Percentiles rank a stretch among this genome's conserved stretches.
phyloP scores from a whole-genome alignment of 2,797 vertebrate species.

The Enteromius paludinosus region DNA sequence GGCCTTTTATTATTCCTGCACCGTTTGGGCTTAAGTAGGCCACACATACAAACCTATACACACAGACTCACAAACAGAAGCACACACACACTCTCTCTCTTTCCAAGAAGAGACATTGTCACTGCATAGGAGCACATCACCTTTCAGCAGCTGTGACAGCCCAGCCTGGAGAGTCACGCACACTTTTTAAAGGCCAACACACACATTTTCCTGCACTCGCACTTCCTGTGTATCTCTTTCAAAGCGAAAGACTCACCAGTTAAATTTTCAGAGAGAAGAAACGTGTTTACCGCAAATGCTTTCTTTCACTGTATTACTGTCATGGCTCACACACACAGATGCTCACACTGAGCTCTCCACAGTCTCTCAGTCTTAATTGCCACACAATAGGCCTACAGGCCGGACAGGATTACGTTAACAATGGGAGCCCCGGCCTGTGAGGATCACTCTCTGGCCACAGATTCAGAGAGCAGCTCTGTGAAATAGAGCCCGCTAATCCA shows the following conservation, averaged over 20 bases:
- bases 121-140: conserved; percentile 60
- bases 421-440: conserved; percentile 56
- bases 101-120: conserved; percentile 33
- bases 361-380: conserved; percentile 58
- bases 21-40: conserved; percentile 74
- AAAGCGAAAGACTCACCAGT: conserved; percentile 11
- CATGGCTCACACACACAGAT: conserved; percentile 62
- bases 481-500: conserved; percentile 61
- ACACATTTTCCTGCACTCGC: conserved; percentile 11
- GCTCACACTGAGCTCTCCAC: conserved; percentile 59
- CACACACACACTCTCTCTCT: conserved; percentile 5
- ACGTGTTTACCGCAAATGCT: conserved; percentile 31
- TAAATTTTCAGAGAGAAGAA: conserved; percentile 8
- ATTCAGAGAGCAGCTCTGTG: conserved; percentile 51
- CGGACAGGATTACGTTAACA: conserved; percentile 58
- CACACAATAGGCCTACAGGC: conserved; percentile 61
- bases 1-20: conserved; percentile 67
- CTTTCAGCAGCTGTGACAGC: conserved; percentile 57
- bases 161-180: conserved; percentile 48
- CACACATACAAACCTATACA: conserved; percentile 71
- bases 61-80: conserved; percentile 49
- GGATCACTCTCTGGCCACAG: conserved; percentile 49
- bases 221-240: conserved; percentile 15
- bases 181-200: conserved; percentile 20
- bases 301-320: conserved; percentile 64